Conservation (phyloP, 1,140 invertebrate genomes). For the Drosophila serrata region DNA sequence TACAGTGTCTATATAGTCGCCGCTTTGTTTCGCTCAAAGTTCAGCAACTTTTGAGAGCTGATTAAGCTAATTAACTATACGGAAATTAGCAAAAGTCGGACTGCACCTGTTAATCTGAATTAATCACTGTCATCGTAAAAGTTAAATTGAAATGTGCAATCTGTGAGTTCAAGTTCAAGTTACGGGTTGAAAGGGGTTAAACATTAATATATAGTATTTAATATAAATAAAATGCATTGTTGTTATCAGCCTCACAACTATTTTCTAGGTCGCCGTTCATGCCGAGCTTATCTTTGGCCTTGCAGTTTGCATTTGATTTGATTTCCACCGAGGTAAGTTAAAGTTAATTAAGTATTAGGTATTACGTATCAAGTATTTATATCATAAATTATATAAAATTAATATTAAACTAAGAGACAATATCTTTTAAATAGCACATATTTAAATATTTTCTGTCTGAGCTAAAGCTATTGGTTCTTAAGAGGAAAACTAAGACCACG, state of each 20-base stretch:
- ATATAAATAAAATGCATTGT: not conserved
- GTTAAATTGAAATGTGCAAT: not conserved
- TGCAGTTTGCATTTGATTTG: slow-evolving; percentile 13
- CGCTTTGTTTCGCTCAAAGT: slow-evolving; percentile 1
- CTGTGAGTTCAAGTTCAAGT: slow-evolving; percentile 8
- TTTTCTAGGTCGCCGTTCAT: slow-evolving; percentile 8
- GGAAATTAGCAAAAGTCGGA: not conserved
- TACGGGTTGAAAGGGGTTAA: not conserved
- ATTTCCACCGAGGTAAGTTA: not conserved
- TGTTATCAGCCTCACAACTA: not conserved
- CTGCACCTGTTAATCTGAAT: not conserved
- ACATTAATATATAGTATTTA: too few species aligned
- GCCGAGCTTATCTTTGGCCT: slow-evolving; percentile 5
- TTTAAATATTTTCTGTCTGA: too few species aligned
- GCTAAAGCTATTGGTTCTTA: too few species aligned
- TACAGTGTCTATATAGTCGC: not conserved
- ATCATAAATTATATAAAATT: too few species aligned
- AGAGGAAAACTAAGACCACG: too few species aligned
- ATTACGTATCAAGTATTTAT: too few species aligned
- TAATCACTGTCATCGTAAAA: slow-evolving; percentile 4
- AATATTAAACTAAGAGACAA: too few species aligned
- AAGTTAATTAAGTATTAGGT: too few species aligned
- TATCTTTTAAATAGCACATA: too few species aligned
- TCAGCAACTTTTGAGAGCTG: not conserved
- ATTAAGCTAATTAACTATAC: slow-evolving; percentile 1